Evolutionary conservation across 1,140 invertebrate species (phyloP), one percentile per base, ranked within the genome.

Genomic region (Apolygus lucorum): DNA sequence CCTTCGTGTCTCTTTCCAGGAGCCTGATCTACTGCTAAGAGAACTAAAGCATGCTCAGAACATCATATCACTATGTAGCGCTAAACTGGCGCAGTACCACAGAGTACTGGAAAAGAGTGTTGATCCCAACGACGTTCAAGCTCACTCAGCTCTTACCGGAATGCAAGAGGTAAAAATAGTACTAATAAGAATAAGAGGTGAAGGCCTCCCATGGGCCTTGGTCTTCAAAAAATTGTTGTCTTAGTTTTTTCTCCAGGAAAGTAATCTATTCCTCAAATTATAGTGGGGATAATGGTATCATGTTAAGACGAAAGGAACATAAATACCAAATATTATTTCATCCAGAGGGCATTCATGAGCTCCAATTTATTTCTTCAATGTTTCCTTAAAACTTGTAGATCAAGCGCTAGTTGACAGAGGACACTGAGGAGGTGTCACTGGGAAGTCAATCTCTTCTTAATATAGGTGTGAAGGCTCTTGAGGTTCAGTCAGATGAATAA

Each of bases 131-230:
- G 74, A 75, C 28, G 73, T 78, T 49, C 77, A 79, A 68, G 72
- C 78, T 0, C 73, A 72, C 17, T 76, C 78, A 21, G 77, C 79
- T 0, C 67, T 82, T 1, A 79, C 80, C 70, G 79, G 79, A 11
- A 79, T 82, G 14, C 78, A 80, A 65, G 80, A 82, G 72, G 74
- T 81, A 34, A 29, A 25, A n/a, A n/a, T n/a, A n/a, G n/a, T n/a
- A n/a, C n/a, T n/a, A n/a, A n/a, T n/a, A n/a, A n/a, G n/a, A n/a
- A n/a, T n/a, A n/a, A n/a, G n/a, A n/a, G n/a, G n/a, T n/a, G n/a
- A n/a, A n/a, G n/a, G n/a, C n/a, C 62, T 63, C 17, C 29, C 8
- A 21, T 24, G 13, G 2, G 2, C 21, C 11, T 68, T 52, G 34
- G 8, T 8, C 34, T 49, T 11, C 8, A 11, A 49, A 17, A 49